phyloP scores from a whole-genome alignment of 2,113 vertebrate species.

The Sarotherodon lohbergeri region DNA sequence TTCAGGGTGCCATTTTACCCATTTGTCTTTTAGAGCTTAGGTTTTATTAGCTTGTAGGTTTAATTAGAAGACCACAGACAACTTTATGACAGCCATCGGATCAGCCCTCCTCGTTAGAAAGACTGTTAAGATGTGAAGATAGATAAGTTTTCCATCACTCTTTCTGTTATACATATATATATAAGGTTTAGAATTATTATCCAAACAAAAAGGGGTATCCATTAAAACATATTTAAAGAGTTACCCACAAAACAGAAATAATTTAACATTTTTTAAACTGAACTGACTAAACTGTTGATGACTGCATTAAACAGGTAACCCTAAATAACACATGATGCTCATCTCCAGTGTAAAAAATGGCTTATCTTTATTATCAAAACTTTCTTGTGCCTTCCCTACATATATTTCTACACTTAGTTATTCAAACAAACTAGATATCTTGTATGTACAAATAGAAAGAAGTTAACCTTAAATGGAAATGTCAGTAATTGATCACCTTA shows the following conservation, averaged over 20 bases:
- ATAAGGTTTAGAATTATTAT: too few species aligned
- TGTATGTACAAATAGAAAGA: neutral
- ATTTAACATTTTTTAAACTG: neutral
- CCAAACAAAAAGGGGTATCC: too few species aligned
- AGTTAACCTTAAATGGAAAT: neutral
- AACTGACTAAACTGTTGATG: neutral
- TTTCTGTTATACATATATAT: neutral
- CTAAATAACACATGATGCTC: neutral
- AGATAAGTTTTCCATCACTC: neutral
- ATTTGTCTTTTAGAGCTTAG: neutral
- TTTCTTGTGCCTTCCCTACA: neutral
- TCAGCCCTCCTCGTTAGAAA: neutral
- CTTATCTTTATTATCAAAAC: neutral
- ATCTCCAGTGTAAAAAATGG: neutral
- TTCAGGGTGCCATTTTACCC: neutral
- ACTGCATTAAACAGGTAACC: neutral
- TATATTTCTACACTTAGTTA: neutral
- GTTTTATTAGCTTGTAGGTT: neutral
- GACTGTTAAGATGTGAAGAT: neutral
- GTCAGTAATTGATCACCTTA: neutral
- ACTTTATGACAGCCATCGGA: constrained; percentile 21
- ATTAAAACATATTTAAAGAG: neutral
- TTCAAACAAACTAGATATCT: neutral
- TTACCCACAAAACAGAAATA: neutral
- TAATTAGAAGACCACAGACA: constrained; percentile 13